Evolutionary conservation across 2,888 invertebrate species (phyloP).

Genomic region (Drosophila atroscutellata): DNA sequence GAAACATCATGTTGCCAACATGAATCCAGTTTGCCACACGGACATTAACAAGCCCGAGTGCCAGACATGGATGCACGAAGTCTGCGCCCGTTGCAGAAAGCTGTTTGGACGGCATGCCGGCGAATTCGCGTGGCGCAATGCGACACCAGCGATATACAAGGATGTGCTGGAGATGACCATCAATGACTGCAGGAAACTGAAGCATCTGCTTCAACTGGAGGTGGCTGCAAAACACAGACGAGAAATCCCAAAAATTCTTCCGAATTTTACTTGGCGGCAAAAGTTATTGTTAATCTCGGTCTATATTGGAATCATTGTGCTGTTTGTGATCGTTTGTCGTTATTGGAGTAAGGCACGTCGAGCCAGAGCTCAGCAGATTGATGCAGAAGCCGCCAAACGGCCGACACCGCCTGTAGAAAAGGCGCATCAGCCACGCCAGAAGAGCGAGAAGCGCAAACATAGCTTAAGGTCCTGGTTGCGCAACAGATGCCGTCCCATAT

Average conservation of each 20-base stretch:
- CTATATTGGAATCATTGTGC: conserved; percentile 21
- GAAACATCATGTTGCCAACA: conserved; percentile 12
- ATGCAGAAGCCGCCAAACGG: conserved; percentile 6
- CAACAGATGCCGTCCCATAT: conserved; percentile 47
- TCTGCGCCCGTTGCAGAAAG: conserved; percentile 46
- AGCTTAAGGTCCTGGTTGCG: conserved; percentile 54
- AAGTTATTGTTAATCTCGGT: conserved; percentile 19
- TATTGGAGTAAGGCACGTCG: background rate
- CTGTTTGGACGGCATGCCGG: conserved; percentile 19
- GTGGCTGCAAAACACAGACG: background rate
- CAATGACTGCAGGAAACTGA: conserved; percentile 59
- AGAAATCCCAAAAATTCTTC: background rate
- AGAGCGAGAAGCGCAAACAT: conserved; percentile 4
- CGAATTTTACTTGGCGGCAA: conserved; percentile 46
- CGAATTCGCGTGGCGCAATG: conserved; percentile 37
- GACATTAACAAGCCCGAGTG: conserved; percentile 49
- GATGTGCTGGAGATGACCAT: conserved; percentile 54
- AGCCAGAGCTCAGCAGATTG: background rate
- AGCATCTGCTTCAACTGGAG: conserved; percentile 37
- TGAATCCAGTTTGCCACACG: conserved; percentile 62
- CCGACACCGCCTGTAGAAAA: background rate
- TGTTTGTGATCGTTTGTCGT: conserved; percentile 15
- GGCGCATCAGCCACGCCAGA: background rate
- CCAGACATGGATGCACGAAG: conserved; percentile 64
- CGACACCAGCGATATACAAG: conserved; percentile 50